Percentiles rank a stretch among this genome's conserved stretches.
These are phyloP conservation scores for Drosophila merina DNA, from an alignment of 2,888 invertebrate genomes.

Conservation along the genomic window DNA sequence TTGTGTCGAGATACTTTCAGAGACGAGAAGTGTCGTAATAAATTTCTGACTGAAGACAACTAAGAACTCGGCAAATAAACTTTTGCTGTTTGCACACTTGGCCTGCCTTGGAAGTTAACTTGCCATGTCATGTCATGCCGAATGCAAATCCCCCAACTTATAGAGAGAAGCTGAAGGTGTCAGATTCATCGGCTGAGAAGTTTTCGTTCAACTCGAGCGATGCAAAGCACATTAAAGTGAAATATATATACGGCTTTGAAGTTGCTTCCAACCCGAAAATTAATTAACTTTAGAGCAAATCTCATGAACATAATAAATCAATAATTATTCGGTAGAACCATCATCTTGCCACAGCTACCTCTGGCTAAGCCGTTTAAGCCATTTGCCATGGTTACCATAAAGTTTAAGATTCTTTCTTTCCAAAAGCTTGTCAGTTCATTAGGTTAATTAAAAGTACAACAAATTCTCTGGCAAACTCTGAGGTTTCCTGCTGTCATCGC, in stretches of 20 bases:
- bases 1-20: slow-evolving; percentile 9
- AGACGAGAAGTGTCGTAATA: slow-evolving; percentile 31
- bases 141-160: slow-evolving; percentile 6
- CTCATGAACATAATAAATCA: slow-evolving; percentile 27
- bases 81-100: slow-evolving; percentile 38
- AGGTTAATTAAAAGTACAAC: slow-evolving; percentile 75
- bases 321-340: slow-evolving; percentile 27
- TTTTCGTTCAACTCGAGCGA: slow-evolving; percentile 17
- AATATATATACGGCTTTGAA: slow-evolving; percentile 10
- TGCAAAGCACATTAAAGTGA: slow-evolving; percentile 11
- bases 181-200: slow-evolving; percentile 32
- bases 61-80: slow-evolving; percentile 31
- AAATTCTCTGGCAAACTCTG: slow-evolving; percentile 16
- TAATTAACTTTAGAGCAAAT: slow-evolving; percentile 31
- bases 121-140: slow-evolving; percentile 39
- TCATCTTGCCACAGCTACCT: slow-evolving; percentile 20
- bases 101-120: slow-evolving; percentile 19
- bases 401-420: slow-evolving; percentile 22
- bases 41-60: slow-evolving; percentile 36
- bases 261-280: slow-evolving; percentile 21
- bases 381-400: slow-evolving; percentile 9
- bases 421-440: slow-evolving; percentile 51
- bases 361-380: slow-evolving; percentile 31
- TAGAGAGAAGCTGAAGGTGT: slow-evolving; percentile 18
- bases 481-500: slow-evolving; percentile 63